These are phyloP conservation scores for Oreochromis tanganicae DNA, from an alignment of 2,113 vertebrate species.

Conservation along the genomic window DNA sequence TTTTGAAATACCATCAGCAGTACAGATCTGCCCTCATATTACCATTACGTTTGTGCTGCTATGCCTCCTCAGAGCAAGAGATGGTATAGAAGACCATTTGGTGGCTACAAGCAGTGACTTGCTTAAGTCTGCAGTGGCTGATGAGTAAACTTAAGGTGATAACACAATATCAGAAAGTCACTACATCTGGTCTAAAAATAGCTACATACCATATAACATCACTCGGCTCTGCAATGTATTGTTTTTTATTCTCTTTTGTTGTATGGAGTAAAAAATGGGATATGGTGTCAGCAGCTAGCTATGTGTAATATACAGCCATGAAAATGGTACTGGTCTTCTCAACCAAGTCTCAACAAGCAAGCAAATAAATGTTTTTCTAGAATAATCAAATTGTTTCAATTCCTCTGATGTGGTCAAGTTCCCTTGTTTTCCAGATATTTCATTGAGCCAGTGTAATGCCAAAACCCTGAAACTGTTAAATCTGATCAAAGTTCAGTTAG, in stretches of 20 bases:
- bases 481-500: not conserved
- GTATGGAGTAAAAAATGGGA: not conserved
- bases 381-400: not conserved
- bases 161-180: not conserved
- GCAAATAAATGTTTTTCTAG: not conserved
- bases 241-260: not conserved
- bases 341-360: not conserved
- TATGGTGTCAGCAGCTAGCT: not conserved
- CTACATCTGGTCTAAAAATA: not conserved
- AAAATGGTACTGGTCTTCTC: not conserved
- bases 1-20: not conserved
- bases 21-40: not conserved
- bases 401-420: not conserved
- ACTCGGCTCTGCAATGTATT: not conserved
- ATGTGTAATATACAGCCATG: not conserved
- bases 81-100: not conserved
- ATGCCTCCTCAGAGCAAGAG: not conserved
- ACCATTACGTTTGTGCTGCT: rapidly evolving
- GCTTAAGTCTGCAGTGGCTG: not conserved
- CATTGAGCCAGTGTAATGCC: not conserved
- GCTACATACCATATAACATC: not conserved
- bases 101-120: not conserved
- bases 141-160: not conserved
- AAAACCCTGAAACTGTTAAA: not conserved
- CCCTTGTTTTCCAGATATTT: not conserved